Conservation (phyloP, 2,888 invertebrate genomes). For the Lingula anatina region DNA sequence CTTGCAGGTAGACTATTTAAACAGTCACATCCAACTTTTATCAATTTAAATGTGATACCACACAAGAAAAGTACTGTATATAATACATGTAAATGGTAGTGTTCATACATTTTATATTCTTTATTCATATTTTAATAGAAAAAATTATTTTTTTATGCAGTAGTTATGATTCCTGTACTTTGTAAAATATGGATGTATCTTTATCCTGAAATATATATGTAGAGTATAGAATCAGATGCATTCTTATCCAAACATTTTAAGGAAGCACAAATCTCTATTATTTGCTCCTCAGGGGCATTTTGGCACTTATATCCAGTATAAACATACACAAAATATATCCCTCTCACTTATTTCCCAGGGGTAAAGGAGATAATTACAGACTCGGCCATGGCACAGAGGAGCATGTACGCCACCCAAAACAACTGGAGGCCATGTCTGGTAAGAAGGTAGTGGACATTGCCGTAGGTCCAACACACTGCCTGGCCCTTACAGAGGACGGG, state of each 20-base stretch:
- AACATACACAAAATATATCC: too few relatives aligned
- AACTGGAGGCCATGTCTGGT: conserved; percentile 69
- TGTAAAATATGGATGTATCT: neutral
- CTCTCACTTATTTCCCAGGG: conserved; percentile 57
- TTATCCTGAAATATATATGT: neutral
- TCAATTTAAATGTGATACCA: too few relatives aligned
- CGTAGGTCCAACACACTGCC: conserved; percentile 68
- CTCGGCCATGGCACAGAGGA: conserved; percentile 76
- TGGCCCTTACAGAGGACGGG: conserved; percentile 65
- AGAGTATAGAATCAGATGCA: neutral
- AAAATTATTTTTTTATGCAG: too few relatives aligned
- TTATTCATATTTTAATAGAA: too few relatives aligned
- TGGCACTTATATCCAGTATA: too few relatives aligned
- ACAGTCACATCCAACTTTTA: too few relatives aligned
- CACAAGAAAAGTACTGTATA: too few relatives aligned
- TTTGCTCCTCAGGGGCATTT: neutral
- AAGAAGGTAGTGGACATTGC: conserved; percentile 62
- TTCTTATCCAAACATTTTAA: neutral
- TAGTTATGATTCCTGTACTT: too few relatives aligned
- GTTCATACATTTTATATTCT: too few relatives aligned
- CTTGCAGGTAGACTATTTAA: too few relatives aligned
- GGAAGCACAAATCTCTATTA: neutral
- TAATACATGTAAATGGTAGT: too few relatives aligned
- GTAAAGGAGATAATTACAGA: conserved; percentile 77
- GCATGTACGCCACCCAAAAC: conserved; percentile 71